These are phyloP conservation scores for Scomberomorus guttatus DNA, from an alignment of 2,797 vertebrate species.

Conservation along the genomic window DNA sequence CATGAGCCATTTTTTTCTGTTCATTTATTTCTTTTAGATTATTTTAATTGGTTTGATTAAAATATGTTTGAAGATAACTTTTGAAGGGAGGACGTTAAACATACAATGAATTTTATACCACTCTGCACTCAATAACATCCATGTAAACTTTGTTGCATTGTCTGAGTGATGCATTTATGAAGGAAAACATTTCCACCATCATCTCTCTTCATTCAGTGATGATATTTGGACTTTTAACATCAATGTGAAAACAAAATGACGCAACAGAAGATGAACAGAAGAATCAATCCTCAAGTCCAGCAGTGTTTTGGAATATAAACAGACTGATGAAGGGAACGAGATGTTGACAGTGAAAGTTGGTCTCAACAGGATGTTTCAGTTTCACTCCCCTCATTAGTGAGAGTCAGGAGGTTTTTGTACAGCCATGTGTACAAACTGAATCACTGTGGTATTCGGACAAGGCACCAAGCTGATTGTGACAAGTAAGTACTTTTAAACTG, in stretches of 20 bases:
- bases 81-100: no score
- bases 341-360: conserved; percentile 43
- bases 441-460: conserved; percentile 82
- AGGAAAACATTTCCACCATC: neutral
- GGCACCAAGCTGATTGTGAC: conserved; percentile 75
- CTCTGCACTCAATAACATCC: no score
- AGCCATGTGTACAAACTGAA: conserved; percentile 64
- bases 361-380: conserved; percentile 58
- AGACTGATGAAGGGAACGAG: conserved; percentile 18
- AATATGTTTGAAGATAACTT: no score
- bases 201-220: conserved; percentile 1
- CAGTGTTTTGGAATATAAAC: conserved; percentile 6
- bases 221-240: neutral
- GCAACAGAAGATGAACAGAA: neutral
- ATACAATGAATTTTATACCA: no score
- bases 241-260: neutral
- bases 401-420: conserved; percentile 76
- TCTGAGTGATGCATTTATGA: neutral
- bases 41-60: no score
- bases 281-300: conserved; percentile 3
- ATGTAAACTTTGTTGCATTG: neutral
- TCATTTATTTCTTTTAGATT: no score
- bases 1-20: no score
- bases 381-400: conserved; percentile 50
- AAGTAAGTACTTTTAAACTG: conserved; percentile 61